Conservation (phyloP, 2,888 invertebrate species). For the Drosophila birchii region DNA sequence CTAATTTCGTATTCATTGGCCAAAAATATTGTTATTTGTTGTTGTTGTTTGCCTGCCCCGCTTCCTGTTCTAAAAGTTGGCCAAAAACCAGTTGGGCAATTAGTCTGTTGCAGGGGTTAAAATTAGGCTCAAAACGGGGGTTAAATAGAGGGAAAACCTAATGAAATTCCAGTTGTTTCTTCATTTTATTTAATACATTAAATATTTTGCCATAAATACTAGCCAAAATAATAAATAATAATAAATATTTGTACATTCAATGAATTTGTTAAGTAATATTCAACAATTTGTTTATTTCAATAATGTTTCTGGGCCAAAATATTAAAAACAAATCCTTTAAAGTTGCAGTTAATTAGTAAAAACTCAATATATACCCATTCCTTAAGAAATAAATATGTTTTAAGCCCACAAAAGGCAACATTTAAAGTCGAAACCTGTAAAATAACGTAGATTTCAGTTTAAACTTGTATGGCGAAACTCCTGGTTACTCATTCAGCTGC, state of each 20-base stretch:
- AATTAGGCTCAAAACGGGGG: not conserved
- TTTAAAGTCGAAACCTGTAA: not conserved
- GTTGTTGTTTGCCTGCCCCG: not conserved
- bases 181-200: too few relatives aligned
- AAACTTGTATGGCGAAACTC: not conserved
- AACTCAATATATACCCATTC: not conserved
- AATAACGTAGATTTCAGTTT: not conserved
- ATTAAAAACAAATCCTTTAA: not conserved
- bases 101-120: constrained; percentile 19
- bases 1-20: constrained; percentile 31
- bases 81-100: constrained; percentile 27
- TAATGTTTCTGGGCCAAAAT: not conserved
- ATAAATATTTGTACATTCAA: too few relatives aligned
- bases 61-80: constrained; percentile 39
- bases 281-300: not conserved
- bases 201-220: not conserved
- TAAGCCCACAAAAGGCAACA: not conserved
- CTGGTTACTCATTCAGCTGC: not conserved
- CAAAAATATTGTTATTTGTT: not conserved
- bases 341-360: not conserved
- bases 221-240: not conserved
- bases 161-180: too few relatives aligned
- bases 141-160: not conserved
- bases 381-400: not conserved
- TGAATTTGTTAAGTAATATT: not conserved